Evolutionary conservation across 1,140 invertebrate species (phyloP).

Genomic region (Acyrthosiphon pisum): DNA sequence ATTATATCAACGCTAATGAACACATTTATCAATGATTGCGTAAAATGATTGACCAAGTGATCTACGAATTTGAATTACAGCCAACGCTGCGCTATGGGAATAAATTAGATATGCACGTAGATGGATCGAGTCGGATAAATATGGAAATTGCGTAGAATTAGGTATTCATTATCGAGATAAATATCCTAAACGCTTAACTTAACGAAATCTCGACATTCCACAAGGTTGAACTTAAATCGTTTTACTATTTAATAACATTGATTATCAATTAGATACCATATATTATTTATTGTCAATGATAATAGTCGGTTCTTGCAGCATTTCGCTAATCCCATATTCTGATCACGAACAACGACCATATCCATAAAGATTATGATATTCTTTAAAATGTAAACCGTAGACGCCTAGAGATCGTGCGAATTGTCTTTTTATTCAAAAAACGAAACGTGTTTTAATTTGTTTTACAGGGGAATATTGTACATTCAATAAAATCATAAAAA

Average conservation of each 20-base stretch:
- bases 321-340: neutral
- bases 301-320: neutral
- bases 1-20: neutral
- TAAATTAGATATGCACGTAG: neutral
- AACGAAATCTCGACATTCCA: neutral
- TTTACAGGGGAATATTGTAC: neutral
- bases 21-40: neutral
- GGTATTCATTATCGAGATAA: constrained; percentile 2
- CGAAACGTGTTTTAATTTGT: neutral
- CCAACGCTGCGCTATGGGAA: neutral
- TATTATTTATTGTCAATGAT: neutral
- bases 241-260: neutral
- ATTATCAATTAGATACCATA: neutral
- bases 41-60: neutral
- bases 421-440: neutral
- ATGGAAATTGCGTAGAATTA: constrained; percentile 1
- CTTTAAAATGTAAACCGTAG: neutral
- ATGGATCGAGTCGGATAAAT: neutral
- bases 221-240: neutral
- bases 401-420: neutral
- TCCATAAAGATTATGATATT: constrained; percentile 2
- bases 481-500: neutral
- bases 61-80: neutral
- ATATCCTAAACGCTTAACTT: neutral
- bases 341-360: neutral